Evolutionary conservation across 2,113 vertebrate genomes (phyloP), one percentile per base, ranked within the genome.

Genomic region (Psettodes erumei): DNA sequence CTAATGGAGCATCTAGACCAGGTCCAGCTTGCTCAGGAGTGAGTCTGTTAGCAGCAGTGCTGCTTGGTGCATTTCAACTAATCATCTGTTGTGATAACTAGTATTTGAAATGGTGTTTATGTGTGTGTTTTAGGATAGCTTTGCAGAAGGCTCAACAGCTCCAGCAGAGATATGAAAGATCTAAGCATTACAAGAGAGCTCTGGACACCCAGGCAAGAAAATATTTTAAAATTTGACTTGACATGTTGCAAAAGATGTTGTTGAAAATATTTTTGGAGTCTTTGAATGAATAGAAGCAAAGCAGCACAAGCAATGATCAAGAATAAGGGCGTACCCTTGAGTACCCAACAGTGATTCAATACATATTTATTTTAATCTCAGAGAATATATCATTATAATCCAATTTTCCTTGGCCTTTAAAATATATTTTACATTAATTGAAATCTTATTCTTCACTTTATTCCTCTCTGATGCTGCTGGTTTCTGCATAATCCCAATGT

Each of bases 21-120:
- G 87, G 85, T 91, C 28, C 95, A 95, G 61, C 92, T 95, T 16
- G 86, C 84, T 9, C 93, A 95, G 42, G 93, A 95, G 95, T 96
- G 88, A 94, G 95, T 78, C 35, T 53, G 16, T n/a, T 62, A n/a
- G 43, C 28, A 15, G 19, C 1, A 4, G 3, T 8, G 8, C 19
- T 42, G 12, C 27, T 40, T n/a, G 15, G 30, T 27, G 5, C 15
- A 23, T 56, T 54, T 37, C 9, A 55, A 16, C 28, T 40, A 6
- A 19, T 42, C 6, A 33, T 32, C 8, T 54, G 16, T 13, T 32
- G n/a, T 10, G 3, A 13, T 28, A 45, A 28, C 8, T 4, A 10
- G 19, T 19, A 30, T 43, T 25, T 71, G 5, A 51, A 9, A 4
- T 27, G 27, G 28, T 47, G 37, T 74, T 12, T 64, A 62, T 50